Evolutionary conservation across 2,888 invertebrate genomes (phyloP).

Genomic region (Hypena proboscidalis): DNA sequence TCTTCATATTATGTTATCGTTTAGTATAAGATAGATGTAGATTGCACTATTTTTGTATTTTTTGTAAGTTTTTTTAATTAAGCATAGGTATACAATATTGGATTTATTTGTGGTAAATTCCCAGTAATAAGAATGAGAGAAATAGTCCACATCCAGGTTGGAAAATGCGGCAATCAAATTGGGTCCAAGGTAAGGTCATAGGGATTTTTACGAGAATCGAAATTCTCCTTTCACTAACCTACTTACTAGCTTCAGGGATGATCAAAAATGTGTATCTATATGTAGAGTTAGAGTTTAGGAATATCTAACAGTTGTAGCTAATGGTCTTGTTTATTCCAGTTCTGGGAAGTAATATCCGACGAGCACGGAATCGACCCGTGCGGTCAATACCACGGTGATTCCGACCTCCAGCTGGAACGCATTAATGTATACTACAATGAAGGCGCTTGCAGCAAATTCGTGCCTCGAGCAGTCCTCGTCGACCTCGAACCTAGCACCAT

Average conservation of each 20-base stretch:
- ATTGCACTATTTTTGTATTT: slow-evolving; percentile 45
- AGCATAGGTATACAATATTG: slow-evolving; percentile 43
- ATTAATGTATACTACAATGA: slow-evolving; percentile 92
- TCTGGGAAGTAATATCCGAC: slow-evolving; percentile 93
- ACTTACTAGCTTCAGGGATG: no score
- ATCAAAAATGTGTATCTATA: no score
- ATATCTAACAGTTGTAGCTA: neutral
- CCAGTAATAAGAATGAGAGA: slow-evolving; percentile 87
- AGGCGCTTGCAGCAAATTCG: slow-evolving; percentile 72
- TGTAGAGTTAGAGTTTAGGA: no score
- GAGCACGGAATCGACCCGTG: slow-evolving; percentile 89
- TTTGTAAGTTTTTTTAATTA: slow-evolving; percentile 49
- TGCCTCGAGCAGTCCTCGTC: slow-evolving; percentile 69
- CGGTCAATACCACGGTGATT: slow-evolving; percentile 86
- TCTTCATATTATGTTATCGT: slow-evolving; percentile 41
- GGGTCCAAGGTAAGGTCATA: slow-evolving; percentile 88
- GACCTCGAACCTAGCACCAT: slow-evolving; percentile 77
- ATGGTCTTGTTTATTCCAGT: slow-evolving; percentile 75
- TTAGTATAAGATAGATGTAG: slow-evolving; percentile 58
- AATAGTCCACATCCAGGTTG: slow-evolving; percentile 85
- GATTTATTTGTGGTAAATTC: slow-evolving; percentile 59
- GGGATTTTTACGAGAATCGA: neutral
- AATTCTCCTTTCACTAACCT: no score
- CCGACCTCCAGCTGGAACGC: slow-evolving; percentile 89
- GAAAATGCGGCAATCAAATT: slow-evolving; percentile 87